These are phyloP conservation scores for Herminia tarsipennalis DNA, from an alignment of 2,888 invertebrate genomes.

Conservation along the genomic window DNA sequence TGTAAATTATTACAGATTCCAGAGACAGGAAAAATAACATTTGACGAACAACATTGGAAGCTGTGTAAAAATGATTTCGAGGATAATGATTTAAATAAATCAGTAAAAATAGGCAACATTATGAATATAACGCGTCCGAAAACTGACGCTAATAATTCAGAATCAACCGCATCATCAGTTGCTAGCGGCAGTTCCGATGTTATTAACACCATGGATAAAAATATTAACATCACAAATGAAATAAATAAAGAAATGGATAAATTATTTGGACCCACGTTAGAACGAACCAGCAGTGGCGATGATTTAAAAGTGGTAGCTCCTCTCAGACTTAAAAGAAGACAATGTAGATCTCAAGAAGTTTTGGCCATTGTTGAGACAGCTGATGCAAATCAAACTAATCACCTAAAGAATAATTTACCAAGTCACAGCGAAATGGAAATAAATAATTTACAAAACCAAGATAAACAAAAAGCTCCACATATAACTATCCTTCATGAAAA, in stretches of 20 bases:
- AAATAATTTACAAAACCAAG: constrained; percentile 43
- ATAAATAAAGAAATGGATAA: constrained; percentile 76
- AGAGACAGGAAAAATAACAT: constrained; percentile 66
- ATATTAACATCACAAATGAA: constrained; percentile 60
- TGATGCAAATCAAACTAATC: constrained; percentile 33
- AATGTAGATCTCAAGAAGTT: constrained; percentile 80
- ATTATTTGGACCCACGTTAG: constrained; percentile 70
- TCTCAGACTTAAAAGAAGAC: constrained; percentile 69
- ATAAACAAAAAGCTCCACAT: constrained; percentile 53
- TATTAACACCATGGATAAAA: constrained; percentile 62
- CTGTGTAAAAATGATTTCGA: constrained; percentile 38
- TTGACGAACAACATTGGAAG: constrained; percentile 68
- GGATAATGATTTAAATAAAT: constrained; percentile 28
- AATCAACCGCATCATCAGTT: constrained; percentile 63
- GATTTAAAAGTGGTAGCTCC: constrained; percentile 74
- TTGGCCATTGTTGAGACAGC: constrained; percentile 58
- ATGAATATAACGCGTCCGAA: constrained; percentile 64
- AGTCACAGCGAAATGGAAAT: constrained; percentile 54
- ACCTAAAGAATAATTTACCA: constrained; percentile 45
- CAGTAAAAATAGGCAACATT: constrained; percentile 71
- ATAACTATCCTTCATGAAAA: constrained; percentile 71
- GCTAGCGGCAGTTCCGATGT: constrained; percentile 72
- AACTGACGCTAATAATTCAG: constrained; percentile 58
- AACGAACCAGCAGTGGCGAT: constrained; percentile 75
- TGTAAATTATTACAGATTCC: constrained; percentile 33